Base-by-base conservation (phyloP, 2,797 vertebrate species). In the Pseudomugil tenellus region DNA sequence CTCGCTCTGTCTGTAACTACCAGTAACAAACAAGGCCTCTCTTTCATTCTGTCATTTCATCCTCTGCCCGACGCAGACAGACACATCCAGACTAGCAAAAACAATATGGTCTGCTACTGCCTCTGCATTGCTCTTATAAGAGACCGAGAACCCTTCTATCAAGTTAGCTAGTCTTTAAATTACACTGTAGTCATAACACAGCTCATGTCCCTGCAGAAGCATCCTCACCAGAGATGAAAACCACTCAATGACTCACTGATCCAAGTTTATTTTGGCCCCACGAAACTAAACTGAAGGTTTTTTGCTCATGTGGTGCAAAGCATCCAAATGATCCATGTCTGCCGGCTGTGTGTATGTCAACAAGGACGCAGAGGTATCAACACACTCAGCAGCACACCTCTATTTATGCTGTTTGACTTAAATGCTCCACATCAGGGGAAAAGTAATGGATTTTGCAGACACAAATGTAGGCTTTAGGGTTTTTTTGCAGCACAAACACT, bases 21-120 rank as follows among this genome's bases (percentile, higher is more conserved):
- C 65, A 63, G 59, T 76, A 70, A 74, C 72, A 81, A 78, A 85
- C 79, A 76, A 83, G 78, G 79, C 43, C 64, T 58, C 39, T 58
- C 80, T 86, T 85, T 87, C 72, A 85, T 84, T 81, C 62, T 61
- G 43, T 64, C 70, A 79, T 76, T 70, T 58, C 84, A 76, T 86
- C 77, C 67, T 71, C 58, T 63, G 70, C 34, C 56, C 37, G 56
- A 43, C 79, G 35, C 41, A n/a, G 64, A 52, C 67, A 67, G 68
- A 57, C 46, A 65, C 53, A 70, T 37, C 41, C 52, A 71, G 28
- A 25, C 37, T 74, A 69, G 59, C 46, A 54, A 72, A 66, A 71
- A 74, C 67, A 61, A 25, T 8, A 37, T 14, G 61, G 43, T 59
- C 65, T 13, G 11, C 46, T 17, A 58, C 12, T 48, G 58, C 32